Base-by-base conservation (phyloP, 2,113 vertebrate species). In the Petromus typicus region DNA sequence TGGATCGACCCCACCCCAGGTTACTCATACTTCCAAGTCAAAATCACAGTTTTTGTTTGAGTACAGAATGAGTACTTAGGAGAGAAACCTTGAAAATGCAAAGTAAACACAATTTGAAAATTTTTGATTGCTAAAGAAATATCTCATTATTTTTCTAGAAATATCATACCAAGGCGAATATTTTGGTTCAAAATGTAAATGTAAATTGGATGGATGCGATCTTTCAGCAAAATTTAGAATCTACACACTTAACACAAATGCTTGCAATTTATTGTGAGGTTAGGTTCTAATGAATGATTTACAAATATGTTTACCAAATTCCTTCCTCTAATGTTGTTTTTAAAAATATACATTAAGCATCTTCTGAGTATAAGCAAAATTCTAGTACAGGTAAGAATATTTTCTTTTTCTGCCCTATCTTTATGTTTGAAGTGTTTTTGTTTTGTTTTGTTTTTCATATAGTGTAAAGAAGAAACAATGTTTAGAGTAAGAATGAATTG, bases 111-210 rank as follows among this genome's bases (percentile, higher is more conserved):
- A 64, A 12, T 79, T 95, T 87, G 86, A 22, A 95, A 84, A 66
- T 89, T 86, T 89, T 16, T 71, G 93, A 78, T 94, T 88, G 48
- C 9, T 83, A 51, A 94, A 75, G 16, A 90, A 86, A 51, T 34
- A 67, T 80, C 75, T 89, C 43, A 87, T 67, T 66, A 17, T 85
- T 79, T 89, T 94, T 94, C 79, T 83, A 86, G 66, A 93, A 93
- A 69, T 7, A 75, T 9, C 32, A 40, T 7, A 85, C 34, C 27
- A 17, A 61, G 8, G 32, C 22, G n/a, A 22, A 7, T 63, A 69
- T 79, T 95, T 94, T 57, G 37, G 30, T 83, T 91, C 12, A 88
- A 93, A 86, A 91, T 82, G 22, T 83, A 91, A 90, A 87, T 71
- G 23, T 6, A 71, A 89, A 14, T 82, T 90, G 59, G 23, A 86